These are phyloP conservation scores for Aporophyla lueneburgensis DNA, from an alignment of 2,888 invertebrate genomes.

Conservation along the genomic window DNA sequence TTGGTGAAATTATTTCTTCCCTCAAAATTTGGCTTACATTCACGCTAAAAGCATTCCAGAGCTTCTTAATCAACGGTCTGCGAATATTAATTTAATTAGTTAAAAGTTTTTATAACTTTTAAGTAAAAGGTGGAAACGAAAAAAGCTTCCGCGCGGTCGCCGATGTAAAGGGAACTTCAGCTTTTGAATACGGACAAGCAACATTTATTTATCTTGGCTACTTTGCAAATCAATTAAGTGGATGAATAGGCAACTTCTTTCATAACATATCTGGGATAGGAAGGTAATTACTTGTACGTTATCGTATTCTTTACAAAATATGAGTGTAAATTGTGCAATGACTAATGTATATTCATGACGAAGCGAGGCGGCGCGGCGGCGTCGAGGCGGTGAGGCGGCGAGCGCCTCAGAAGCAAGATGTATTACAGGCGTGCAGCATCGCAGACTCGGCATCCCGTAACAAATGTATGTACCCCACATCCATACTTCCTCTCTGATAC, in stretches of 20 bases:
- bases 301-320: constrained; percentile 69
- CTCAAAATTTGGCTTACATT: constrained; percentile 78
- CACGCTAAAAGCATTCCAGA: constrained; percentile 86
- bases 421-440: constrained; percentile 67
- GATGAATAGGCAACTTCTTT: constrained; percentile 55
- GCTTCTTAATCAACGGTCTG: constrained; percentile 86
- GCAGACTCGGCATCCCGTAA: constrained; percentile 60
- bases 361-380: constrained; percentile 34
- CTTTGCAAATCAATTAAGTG: constrained; percentile 76
- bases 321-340: constrained; percentile 73
- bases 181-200: constrained; percentile 74
- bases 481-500: constrained; percentile 51
- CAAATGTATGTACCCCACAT: constrained; percentile 61
- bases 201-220: constrained; percentile 67
- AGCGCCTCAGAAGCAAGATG: constrained; percentile 68
- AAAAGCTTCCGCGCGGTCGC: constrained; percentile 71
- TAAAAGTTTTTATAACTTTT: constrained; percentile 85
- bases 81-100: constrained; percentile 88
- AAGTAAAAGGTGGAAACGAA: constrained; percentile 81
- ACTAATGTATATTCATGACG: constrained; percentile 78
- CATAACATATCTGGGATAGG: constrained; percentile 27
- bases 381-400: constrained; percentile 49
- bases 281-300: constrained; percentile 63
- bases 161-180: constrained; percentile 73
- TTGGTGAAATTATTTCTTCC: constrained; percentile 78